Evolutionary conservation across 2,113 vertebrate species (phyloP).

Genomic region (Mesembrinibis cayennensis): DNA sequence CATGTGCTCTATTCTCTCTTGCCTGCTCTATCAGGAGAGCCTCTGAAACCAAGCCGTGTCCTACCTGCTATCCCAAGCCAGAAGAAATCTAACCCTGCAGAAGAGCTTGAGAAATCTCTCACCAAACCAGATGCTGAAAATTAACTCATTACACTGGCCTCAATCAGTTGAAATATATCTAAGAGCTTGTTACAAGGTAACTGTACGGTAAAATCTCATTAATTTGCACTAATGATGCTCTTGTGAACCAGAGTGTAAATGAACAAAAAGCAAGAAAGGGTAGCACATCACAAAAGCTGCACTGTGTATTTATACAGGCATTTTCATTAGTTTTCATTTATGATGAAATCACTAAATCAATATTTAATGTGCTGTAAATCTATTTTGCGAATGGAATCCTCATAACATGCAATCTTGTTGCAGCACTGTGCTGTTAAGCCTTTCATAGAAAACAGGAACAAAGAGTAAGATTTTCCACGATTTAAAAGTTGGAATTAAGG

Average conservation of each 20-base stretch:
- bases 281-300: neutral
- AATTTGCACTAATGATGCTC: neutral
- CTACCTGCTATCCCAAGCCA: conserved; percentile 84
- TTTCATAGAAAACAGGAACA: neutral
- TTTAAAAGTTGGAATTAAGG: neutral
- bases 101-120: neutral
- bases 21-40: conserved; percentile 72
- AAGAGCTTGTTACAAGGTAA: neutral
- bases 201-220: neutral
- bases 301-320: neutral
- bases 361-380: neutral
- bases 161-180: neutral
- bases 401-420: neutral
- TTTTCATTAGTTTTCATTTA: neutral
- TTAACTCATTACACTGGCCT: neutral
- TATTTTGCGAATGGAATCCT: neutral
- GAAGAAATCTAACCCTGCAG: conserved; percentile 57
- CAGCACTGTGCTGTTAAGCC: neutral
- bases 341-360: neutral
- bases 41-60: conserved; percentile 73
- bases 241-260: neutral
- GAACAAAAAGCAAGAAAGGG: neutral
- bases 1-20: conserved; percentile 65
- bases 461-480: neutral
- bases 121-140: conserved; percentile 14